Percentiles rank a stretch among this genome's conserved stretches.
phyloP scores from a whole-genome alignment of 2,113 vertebrate species.

The Sinocyclocheilus grahami region DNA sequence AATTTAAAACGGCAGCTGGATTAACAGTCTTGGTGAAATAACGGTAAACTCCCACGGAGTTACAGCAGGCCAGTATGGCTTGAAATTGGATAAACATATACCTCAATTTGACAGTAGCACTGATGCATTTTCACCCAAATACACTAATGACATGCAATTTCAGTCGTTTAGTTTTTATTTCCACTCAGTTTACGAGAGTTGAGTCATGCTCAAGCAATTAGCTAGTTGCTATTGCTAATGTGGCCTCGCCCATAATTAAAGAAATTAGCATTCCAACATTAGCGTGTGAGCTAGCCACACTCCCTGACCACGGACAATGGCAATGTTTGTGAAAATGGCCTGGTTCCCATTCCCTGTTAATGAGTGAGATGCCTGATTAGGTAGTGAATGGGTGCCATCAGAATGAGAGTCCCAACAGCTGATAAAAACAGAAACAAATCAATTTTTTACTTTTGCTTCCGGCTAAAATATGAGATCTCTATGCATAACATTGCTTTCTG shows the following conservation, averaged over 20 bases:
- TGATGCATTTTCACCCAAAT: slow-evolving; percentile 14
- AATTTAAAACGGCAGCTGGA: slow-evolving; percentile 31
- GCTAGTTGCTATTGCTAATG: slow-evolving; percentile 16
- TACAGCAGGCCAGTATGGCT: background rate
- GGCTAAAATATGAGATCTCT: no score
- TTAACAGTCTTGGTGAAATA: background rate
- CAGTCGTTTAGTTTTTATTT: slow-evolving; percentile 39
- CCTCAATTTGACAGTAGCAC: background rate
- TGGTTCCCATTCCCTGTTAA: slow-evolving; percentile 35
- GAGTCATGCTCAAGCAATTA: slow-evolving; percentile 12
- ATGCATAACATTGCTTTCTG: no score
- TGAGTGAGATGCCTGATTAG: slow-evolving; percentile 1
- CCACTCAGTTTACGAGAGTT: slow-evolving; percentile 29
- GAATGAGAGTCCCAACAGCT: no score
- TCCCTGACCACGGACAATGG: slow-evolving; percentile 45
- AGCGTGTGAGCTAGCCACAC: slow-evolving; percentile 16
- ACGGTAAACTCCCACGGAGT: background rate
- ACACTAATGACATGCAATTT: slow-evolving; percentile 9
- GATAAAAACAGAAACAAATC: no score
- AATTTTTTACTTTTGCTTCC: no score
- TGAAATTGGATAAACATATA: slow-evolving; percentile 6
- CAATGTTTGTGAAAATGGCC: slow-evolving; percentile 30
- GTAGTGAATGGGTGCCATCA: no score
- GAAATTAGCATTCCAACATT: slow-evolving; percentile 42
- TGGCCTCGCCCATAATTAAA: slow-evolving; percentile 31